phyloP scores from a whole-genome alignment of 1,140 invertebrate species.

The Sipha flava region DNA sequence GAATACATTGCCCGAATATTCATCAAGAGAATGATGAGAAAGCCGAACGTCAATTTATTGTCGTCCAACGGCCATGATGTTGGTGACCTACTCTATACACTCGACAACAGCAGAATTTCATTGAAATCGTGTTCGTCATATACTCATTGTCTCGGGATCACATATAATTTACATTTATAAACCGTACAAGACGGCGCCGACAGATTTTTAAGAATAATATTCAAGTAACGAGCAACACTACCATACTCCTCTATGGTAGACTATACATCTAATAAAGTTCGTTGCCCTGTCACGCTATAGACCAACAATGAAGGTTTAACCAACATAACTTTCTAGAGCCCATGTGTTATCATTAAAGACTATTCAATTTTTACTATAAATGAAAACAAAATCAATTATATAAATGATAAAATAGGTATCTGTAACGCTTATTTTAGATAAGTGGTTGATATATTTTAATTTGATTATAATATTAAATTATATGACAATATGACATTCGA shows the following conservation, averaged over 20 bases:
- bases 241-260: not conserved
- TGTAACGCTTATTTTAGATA: too few relatives aligned
- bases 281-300: not conserved
- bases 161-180: slow-evolving; percentile 11
- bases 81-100: slow-evolving; percentile 17
- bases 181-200: not conserved
- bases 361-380: not conserved
- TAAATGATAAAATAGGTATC: too few relatives aligned
- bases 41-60: not conserved
- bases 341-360: not conserved
- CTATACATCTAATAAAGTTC: not conserved
- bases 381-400: too few relatives aligned
- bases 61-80: not conserved
- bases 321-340: not conserved
- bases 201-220: slow-evolving; percentile 10
- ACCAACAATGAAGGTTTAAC: not conserved
- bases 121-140: not conserved
- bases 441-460: too few relatives aligned
- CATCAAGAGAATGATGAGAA: not conserved
- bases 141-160: not conserved
- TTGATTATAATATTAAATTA: too few relatives aligned
- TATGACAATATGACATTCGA: too few relatives aligned
- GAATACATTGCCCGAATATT: not conserved
- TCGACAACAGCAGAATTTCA: not conserved
- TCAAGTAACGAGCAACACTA: not conserved